Evolutionary conservation across 2,888 invertebrate species (phyloP).

Genomic region (Steinernema carpocapsae): DNA sequence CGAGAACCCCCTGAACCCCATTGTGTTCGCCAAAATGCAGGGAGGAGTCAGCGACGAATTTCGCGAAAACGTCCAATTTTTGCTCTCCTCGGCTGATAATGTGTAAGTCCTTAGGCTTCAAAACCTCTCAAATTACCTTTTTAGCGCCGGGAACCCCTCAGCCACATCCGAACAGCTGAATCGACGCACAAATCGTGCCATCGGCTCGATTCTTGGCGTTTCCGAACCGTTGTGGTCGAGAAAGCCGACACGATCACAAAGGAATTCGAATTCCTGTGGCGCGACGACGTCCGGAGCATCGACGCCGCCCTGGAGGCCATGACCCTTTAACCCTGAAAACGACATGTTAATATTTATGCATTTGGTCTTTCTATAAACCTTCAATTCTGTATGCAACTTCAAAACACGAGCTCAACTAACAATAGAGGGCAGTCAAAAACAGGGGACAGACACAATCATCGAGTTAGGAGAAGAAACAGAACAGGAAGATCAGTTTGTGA

Average conservation of each 20-base stretch:
- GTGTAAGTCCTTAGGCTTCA: background rate
- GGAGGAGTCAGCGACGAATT: slow-evolving; percentile 11
- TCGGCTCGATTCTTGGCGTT: background rate
- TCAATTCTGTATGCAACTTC: too few species aligned
- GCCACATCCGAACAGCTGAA: background rate
- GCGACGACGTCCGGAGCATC: slow-evolving; percentile 13
- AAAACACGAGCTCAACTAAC: too few species aligned
- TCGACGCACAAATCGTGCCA: background rate
- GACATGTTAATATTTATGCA: too few species aligned
- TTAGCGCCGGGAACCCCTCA: background rate
- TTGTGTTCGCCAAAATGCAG: background rate
- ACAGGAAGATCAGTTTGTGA: too few species aligned
- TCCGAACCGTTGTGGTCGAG: background rate
- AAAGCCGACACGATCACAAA: background rate
- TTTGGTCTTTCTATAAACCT: too few species aligned
- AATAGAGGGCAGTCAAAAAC: too few species aligned
- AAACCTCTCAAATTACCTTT: background rate
- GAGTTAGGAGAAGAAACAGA: too few species aligned
- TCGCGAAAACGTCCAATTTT: slow-evolving; percentile 1
- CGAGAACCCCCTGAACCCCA: slow-evolving; percentile 19
- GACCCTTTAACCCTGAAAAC: too few species aligned
- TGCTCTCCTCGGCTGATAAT: background rate
- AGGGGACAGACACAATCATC: too few species aligned
- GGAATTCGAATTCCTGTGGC: slow-evolving; percentile 5
- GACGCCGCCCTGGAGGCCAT: slow-evolving; percentile 17